These are phyloP conservation scores for Glaucopsyche alexis DNA, from an alignment of 2,888 invertebrate species.

Conservation along the genomic window DNA sequence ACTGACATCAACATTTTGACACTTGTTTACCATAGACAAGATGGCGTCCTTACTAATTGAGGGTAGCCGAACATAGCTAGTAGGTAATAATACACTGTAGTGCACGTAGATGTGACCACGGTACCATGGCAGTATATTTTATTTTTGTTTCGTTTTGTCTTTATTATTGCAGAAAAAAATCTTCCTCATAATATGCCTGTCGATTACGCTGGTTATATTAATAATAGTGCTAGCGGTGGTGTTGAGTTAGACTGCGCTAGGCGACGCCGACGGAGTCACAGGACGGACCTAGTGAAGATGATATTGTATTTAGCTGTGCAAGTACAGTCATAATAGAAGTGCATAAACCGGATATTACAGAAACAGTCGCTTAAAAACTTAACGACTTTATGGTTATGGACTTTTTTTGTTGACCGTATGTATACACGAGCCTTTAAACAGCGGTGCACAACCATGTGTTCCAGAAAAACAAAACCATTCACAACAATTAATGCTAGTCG, in stretches of 20 bases:
- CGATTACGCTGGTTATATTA: conserved; percentile 87
- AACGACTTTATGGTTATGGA: not conserved
- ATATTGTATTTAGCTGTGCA: conserved; percentile 34
- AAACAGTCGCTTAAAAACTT: not conserved
- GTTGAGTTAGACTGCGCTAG: conserved; percentile 53
- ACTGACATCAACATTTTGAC: too few species aligned
- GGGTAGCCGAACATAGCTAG: not conserved
- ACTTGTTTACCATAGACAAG: too few species aligned
- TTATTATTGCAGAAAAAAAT: conserved; percentile 92
- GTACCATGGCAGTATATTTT: conserved; percentile 48
- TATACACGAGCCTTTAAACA: not conserved
- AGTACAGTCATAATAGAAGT: not conserved
- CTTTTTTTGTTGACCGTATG: not conserved
- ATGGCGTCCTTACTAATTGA: too few species aligned
- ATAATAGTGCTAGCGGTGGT: conserved; percentile 83
- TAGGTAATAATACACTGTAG: not conserved
- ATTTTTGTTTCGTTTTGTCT: conserved; percentile 76
- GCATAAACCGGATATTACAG: not conserved
- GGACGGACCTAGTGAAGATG: conserved; percentile 33
- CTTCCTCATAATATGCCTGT: conserved; percentile 92
- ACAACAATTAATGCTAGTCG: not conserved
- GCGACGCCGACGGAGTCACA: conserved; percentile 49
- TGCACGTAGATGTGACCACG: not conserved
- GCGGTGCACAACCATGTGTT: not conserved
- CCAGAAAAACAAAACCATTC: not conserved